Base-by-base conservation (phyloP, 1,140 invertebrate species). In the Bombus ignitus region DNA sequence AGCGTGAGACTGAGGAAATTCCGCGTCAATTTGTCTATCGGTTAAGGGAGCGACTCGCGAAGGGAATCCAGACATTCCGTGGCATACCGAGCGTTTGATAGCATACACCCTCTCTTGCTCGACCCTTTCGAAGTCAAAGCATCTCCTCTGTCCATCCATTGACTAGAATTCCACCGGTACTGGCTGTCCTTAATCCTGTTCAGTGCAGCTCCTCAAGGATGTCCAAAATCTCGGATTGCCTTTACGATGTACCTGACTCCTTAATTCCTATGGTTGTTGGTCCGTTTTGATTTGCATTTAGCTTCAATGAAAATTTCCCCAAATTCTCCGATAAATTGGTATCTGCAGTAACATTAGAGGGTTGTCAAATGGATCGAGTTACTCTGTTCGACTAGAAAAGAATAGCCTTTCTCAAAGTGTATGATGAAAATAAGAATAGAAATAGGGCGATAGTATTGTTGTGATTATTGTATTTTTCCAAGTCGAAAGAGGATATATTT, bases 1-100 rank as follows among this genome's bases (percentile, higher is more conserved):
- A 85, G 78, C 91, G 89, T 81, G 88, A 90, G 82, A 91, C 92
- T 90, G 79, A 88, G 74, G 88, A 93, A 94, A 94, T 94, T 93
- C 87, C 90, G 66, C 92, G 92, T 93, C 93, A 91, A 94, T 94
- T 92, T 90, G 87, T 93, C 92, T 90, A 90, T 92, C 86, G 88
- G 88, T 35, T 53, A 81, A 35, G 71, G 68, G 72, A 57, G 78
- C 82, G 89, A 81, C 73, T 89, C 85, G 74, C 71, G 84, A 65
- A 88, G 86, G 88, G 74, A 89, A 89, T 80, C 80, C 77, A 53
- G 83, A 73, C 88, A 94, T 92, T 90, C 91, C 89, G 92, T 88
- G 93, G 92, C 87, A 86, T 86, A 75, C 92, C 90, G 72, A 90
- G 37, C 90, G 92, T 94, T 94, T 93, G 93, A 94, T 93, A 93